A percentile compares a stretch with the other conserved stretches of the same genome.
Evolutionary conservation across 2,113 vertebrate species (phyloP).

Genomic region (Cathartes aura): DNA sequence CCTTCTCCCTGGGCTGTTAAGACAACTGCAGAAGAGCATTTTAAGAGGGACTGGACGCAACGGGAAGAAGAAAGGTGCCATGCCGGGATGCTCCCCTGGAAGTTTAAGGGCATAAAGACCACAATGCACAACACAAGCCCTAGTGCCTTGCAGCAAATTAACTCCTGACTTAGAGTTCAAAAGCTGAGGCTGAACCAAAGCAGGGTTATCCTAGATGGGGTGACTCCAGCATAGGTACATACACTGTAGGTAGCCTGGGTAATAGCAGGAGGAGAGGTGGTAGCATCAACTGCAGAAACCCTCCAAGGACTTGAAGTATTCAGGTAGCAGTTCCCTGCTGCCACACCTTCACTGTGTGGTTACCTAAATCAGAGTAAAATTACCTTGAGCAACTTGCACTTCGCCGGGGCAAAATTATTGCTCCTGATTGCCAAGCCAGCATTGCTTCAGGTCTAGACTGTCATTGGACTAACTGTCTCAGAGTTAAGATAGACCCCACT

Average conservation of each 20-base stretch:
- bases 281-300: not conserved
- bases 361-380: not conserved
- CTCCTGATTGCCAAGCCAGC: not conserved
- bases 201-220: not conserved
- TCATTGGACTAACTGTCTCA: not conserved
- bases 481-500: not conserved
- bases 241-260: not conserved
- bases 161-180: not conserved
- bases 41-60: not conserved
- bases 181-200: not conserved
- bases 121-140: not conserved
- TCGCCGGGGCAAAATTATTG: not conserved
- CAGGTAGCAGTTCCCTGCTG: not conserved
- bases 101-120: not conserved
- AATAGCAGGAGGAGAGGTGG: not conserved
- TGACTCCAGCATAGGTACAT: not conserved
- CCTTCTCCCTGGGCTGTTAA: not conserved
- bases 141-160: not conserved
- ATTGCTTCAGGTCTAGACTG: not conserved
- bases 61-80: not conserved
- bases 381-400: not conserved
- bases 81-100: rapidly evolving
- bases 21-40: not conserved
- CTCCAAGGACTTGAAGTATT: not conserved
- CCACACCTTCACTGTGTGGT: not conserved